These are phyloP conservation scores for Heliconius cydno DNA, from an alignment of 2,888 invertebrate genomes.

Conservation along the genomic window DNA sequence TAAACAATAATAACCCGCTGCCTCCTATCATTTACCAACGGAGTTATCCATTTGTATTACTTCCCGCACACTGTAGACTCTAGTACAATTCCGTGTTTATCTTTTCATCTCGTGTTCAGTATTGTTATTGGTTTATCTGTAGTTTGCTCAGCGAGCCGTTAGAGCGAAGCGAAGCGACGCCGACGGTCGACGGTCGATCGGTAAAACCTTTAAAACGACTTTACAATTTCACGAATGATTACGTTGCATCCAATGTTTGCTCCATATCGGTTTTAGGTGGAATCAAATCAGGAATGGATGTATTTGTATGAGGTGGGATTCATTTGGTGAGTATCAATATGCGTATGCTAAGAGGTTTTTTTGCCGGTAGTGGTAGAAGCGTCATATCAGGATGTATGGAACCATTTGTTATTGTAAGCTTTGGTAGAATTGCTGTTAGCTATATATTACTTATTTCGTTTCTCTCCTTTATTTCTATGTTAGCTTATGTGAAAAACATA, in stretches of 20 bases:
- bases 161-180: constrained; percentile 28
- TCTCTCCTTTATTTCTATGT: too few relatives aligned
- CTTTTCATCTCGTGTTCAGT: constrained; percentile 36
- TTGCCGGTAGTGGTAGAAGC: background rate
- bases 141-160: constrained; percentile 41
- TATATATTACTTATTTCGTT: background rate
- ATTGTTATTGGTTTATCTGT: constrained; percentile 43
- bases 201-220: constrained; percentile 40
- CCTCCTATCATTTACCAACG: constrained; percentile 28
- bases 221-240: constrained; percentile 47
- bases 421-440: background rate
- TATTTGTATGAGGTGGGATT: constrained; percentile 15
- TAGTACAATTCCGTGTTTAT: constrained; percentile 34
- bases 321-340: constrained; percentile 1
- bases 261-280: constrained; percentile 24
- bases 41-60: constrained; percentile 28
- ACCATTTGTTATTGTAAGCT: background rate
- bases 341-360: background rate
- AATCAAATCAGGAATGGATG: background rate
- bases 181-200: constrained; percentile 36
- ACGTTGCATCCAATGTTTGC: constrained; percentile 40
- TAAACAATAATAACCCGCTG: background rate
- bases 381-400: background rate
- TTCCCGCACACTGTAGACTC: constrained; percentile 17
- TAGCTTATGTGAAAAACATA: too few relatives aligned